These are phyloP conservation scores for Heliconius congener DNA, from an alignment of 1,140 invertebrate species.

Conservation along the genomic window DNA sequence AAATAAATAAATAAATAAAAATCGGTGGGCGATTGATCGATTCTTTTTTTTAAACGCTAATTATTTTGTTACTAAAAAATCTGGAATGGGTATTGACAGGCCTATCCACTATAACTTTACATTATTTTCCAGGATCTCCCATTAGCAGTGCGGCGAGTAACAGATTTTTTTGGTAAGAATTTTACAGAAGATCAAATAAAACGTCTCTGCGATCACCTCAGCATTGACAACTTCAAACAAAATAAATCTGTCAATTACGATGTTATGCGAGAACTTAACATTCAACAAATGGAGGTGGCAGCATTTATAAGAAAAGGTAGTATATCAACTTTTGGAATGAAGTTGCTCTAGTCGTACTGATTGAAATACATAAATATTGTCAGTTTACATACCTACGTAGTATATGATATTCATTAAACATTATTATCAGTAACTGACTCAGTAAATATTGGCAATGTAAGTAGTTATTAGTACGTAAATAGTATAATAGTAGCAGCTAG, in stretches of 20 bases:
- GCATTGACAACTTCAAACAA: constrained; percentile 87
- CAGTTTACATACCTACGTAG: too few relatives aligned
- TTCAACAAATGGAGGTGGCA: constrained; percentile 79
- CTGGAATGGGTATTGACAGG: too few relatives aligned
- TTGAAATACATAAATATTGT: too few relatives aligned
- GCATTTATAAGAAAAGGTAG: constrained; percentile 84
- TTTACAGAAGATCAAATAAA: constrained; percentile 80
- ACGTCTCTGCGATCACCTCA: constrained; percentile 84
- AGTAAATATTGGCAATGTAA: too few relatives aligned
- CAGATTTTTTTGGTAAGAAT: constrained; percentile 83
- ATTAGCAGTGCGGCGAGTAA: constrained; percentile 80
- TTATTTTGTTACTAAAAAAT: too few relatives aligned
- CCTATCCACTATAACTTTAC: not conserved
- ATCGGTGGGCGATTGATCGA: too few relatives aligned
- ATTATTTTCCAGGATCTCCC: constrained; percentile 79
- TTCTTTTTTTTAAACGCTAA: too few relatives aligned
- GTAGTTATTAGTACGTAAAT: too few relatives aligned
- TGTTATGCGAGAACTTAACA: constrained; percentile 82
- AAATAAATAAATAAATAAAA: too few relatives aligned
- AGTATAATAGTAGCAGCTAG: too few relatives aligned
- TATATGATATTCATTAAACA: too few relatives aligned
- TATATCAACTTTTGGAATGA: not conserved
- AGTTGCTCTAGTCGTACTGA: not conserved
- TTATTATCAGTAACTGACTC: too few relatives aligned
- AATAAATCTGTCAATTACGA: constrained; percentile 87